A percentile compares a stretch with the other conserved stretches of the same genome.
phyloP scores from a whole-genome alignment of 2,113 vertebrate species.

The Machaerirhynchus nigripectus region DNA sequence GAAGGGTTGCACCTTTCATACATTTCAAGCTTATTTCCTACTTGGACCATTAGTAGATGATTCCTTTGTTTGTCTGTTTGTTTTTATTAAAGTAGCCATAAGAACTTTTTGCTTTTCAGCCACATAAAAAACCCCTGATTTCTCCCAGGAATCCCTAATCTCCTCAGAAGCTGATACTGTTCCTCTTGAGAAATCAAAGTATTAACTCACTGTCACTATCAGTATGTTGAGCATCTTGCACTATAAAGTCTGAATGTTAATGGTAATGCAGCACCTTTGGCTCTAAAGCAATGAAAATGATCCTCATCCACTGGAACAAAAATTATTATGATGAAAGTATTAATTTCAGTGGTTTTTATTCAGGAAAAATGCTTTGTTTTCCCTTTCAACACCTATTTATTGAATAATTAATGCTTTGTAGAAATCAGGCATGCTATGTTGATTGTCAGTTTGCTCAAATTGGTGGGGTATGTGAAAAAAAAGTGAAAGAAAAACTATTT shows the following conservation, averaged over 20 bases:
- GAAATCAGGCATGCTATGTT: slow-evolving; percentile 12
- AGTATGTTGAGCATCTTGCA: neutral
- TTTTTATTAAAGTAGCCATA: neutral
- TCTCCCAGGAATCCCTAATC: neutral
- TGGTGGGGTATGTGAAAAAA: neutral
- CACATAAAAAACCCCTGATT: neutral
- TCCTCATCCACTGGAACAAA: neutral
- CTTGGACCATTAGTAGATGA: neutral
- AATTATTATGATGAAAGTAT: neutral
- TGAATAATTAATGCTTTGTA: neutral
- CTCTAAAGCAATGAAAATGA: neutral
- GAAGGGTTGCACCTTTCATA: neutral
- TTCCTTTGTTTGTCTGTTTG: neutral
- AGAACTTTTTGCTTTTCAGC: neutral
- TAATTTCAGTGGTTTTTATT: neutral
- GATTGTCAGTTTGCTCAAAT: slow-evolving; percentile 12
- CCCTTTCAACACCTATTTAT: neutral
- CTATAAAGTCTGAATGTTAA: neutral
- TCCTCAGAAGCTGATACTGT: neutral
- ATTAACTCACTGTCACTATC: neutral
- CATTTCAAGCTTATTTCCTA: neutral
- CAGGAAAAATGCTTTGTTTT: neutral
- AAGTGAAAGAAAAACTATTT: neutral
- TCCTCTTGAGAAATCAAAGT: neutral
- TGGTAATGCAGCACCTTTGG: neutral